Evolutionary conservation across 1,140 invertebrate genomes (phyloP).

Genomic region (Drosophila lini): DNA sequence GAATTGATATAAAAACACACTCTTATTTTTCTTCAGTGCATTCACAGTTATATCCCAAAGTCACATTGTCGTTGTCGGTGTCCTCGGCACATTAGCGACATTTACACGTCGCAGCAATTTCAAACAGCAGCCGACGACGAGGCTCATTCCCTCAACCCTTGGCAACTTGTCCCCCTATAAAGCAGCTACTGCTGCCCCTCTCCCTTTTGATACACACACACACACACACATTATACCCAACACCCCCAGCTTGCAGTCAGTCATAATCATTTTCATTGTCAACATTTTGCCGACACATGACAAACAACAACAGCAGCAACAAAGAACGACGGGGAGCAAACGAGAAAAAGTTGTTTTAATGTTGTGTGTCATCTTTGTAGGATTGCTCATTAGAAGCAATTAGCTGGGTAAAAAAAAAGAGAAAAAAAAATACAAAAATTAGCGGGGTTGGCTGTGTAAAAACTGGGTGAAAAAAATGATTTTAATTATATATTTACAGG

Average conservation of each 20-base stretch:
- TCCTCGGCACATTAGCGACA: slow-evolving; percentile 75
- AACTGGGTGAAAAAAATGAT: slow-evolving; percentile 45
- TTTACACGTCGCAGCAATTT: slow-evolving; percentile 82
- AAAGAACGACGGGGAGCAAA: slow-evolving; percentile 34
- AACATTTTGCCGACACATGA: slow-evolving; percentile 78
- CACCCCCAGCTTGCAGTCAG: slow-evolving; percentile 56
- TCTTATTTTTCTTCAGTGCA: slow-evolving; percentile 1
- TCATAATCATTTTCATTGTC: slow-evolving; percentile 82
- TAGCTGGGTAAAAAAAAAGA: slow-evolving; percentile 39
- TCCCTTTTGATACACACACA: slow-evolving; percentile 10
- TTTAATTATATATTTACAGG: slow-evolving; percentile 75
- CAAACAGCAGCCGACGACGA: slow-evolving; percentile 76
- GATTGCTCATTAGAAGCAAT: slow-evolving; percentile 75
- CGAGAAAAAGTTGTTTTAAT: slow-evolving; percentile 47
- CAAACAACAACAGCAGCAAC: slow-evolving; percentile 42
- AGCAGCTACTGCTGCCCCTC: not conserved
- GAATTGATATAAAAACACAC: no score
- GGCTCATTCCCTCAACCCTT: slow-evolving; percentile 20
- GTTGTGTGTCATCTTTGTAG: slow-evolving; percentile 51
- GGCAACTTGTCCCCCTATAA: slow-evolving; percentile 14
- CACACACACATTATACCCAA: slow-evolving; percentile 6
- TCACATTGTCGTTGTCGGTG: slow-evolving; percentile 32
- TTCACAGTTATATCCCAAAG: slow-evolving; percentile 22
- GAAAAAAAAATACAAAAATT: not conserved
- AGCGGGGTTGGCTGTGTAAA: not conserved